Conservation (phyloP, 2,888 invertebrate genomes). For the Agrotis segetum region DNA sequence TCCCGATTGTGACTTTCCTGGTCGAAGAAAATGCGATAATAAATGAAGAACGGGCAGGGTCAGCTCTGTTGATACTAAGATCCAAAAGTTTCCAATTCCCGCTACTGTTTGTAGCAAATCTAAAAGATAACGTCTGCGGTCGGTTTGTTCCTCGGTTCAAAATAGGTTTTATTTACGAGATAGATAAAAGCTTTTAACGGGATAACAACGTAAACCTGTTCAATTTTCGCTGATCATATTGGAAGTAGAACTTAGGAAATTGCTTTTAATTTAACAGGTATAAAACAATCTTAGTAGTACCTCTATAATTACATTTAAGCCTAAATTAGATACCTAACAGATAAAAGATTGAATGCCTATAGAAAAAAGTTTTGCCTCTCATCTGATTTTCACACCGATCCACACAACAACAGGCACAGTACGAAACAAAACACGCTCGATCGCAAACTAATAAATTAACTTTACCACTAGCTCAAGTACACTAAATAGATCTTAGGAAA, state of each 20-base stretch:
- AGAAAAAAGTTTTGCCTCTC: too few species aligned
- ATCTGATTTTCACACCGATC: background rate
- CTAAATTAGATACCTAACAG: background rate
- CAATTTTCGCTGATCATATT: background rate
- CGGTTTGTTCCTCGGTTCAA: background rate
- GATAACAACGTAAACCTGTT: background rate
- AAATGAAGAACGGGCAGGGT: constrained; percentile 7
- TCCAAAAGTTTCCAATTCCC: constrained; percentile 3
- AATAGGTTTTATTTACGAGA: background rate
- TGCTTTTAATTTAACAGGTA: background rate
- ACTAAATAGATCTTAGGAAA: constrained; percentile 21
- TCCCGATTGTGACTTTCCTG: background rate
- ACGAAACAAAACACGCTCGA: background rate
- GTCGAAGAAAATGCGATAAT: constrained; percentile 15
- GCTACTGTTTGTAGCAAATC: constrained; percentile 11
- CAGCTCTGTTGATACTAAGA: background rate
- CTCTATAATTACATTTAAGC: too few species aligned
- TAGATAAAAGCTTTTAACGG: background rate
- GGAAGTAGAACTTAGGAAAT: background rate
- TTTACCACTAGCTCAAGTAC: background rate
- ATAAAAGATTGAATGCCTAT: too few species aligned
- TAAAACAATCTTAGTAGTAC: too few species aligned
- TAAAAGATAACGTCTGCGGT: background rate
- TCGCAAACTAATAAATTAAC: constrained; percentile 16
- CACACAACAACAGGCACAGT: background rate